Evolutionary conservation across 2,888 invertebrate species (phyloP).

Genomic region (Campoplex capitator): DNA sequence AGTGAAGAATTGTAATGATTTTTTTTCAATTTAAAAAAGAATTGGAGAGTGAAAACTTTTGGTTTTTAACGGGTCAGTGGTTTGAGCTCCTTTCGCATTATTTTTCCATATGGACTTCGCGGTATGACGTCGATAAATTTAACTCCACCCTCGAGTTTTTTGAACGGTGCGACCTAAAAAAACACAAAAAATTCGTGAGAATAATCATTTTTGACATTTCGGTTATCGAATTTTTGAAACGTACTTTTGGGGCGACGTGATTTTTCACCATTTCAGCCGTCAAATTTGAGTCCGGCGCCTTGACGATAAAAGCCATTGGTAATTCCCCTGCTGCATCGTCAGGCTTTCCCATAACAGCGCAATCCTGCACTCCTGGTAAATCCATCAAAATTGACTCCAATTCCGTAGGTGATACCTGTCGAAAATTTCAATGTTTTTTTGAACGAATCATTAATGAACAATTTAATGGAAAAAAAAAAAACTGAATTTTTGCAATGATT

Average conservation of each 20-base stretch:
- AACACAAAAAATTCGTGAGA: slow-evolving; percentile 39
- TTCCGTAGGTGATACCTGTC: slow-evolving; percentile 94
- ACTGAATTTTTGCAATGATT: too few species aligned
- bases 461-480: too few species aligned
- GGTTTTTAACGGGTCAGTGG: slow-evolving; percentile 14
- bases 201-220: too few species aligned
- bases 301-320: slow-evolving; percentile 91
- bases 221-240: background rate
- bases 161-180: slow-evolving; percentile 88
- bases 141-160: slow-evolving; percentile 88
- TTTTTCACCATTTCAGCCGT: slow-evolving; percentile 87
- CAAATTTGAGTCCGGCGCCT: slow-evolving; percentile 86
- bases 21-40: background rate
- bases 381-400: slow-evolving; percentile 91
- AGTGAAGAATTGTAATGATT: background rate
- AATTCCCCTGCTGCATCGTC: slow-evolving; percentile 90
- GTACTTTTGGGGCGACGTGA: slow-evolving; percentile 86
- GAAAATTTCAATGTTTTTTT: background rate
- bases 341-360: slow-evolving; percentile 92
- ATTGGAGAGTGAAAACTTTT: background rate
- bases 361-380: slow-evolving; percentile 90
- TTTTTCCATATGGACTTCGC: slow-evolving; percentile 86
- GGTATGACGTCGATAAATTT: slow-evolving; percentile 85
- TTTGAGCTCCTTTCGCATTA: slow-evolving; percentile 83
- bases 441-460: background rate